phyloP scores from a whole-genome alignment of 2,888 invertebrate genomes.

The Osmoderma eremita region DNA sequence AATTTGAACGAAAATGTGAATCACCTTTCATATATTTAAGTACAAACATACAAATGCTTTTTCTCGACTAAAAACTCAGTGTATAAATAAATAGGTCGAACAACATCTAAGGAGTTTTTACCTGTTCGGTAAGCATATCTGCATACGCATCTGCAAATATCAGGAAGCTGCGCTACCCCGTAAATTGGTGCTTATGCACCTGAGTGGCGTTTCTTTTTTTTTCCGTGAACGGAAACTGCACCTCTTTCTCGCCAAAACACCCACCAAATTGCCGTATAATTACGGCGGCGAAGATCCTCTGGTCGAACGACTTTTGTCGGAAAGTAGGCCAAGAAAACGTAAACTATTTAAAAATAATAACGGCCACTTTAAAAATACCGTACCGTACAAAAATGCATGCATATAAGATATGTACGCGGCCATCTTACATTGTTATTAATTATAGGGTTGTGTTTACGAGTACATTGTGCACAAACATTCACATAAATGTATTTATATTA shows the following conservation, averaged over 20 bases:
- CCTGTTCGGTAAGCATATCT: too few species aligned
- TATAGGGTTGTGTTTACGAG: not conserved
- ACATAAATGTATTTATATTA: too few species aligned
- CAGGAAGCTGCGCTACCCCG: too few species aligned
- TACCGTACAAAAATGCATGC: not conserved
- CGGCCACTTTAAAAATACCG: constrained; percentile 19
- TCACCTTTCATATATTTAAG: too few species aligned
- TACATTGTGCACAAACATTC: too few species aligned
- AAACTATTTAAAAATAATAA: constrained; percentile 36
- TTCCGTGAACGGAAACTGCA: constrained; percentile 30
- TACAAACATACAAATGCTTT: too few species aligned
- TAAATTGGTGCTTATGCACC: not conserved
- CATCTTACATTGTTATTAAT: constrained; percentile 8
- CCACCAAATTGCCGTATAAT: constrained; percentile 31
- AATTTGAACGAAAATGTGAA: too few species aligned
- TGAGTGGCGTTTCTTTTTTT: constrained; percentile 8
- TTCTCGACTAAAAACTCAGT: too few species aligned
- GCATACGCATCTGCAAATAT: too few species aligned
- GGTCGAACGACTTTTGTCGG: constrained; percentile 24
- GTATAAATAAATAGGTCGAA: too few species aligned
- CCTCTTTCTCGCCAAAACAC: constrained; percentile 12
- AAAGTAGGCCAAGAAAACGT: constrained; percentile 36
- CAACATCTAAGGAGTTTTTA: too few species aligned
- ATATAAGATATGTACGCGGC: not conserved
- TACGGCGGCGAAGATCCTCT: constrained; percentile 15